Percentiles rank a stretch among this genome's conserved stretches.
Conservation (phyloP, 2,888 invertebrate genomes). For the Urechis unicinctus region DNA sequence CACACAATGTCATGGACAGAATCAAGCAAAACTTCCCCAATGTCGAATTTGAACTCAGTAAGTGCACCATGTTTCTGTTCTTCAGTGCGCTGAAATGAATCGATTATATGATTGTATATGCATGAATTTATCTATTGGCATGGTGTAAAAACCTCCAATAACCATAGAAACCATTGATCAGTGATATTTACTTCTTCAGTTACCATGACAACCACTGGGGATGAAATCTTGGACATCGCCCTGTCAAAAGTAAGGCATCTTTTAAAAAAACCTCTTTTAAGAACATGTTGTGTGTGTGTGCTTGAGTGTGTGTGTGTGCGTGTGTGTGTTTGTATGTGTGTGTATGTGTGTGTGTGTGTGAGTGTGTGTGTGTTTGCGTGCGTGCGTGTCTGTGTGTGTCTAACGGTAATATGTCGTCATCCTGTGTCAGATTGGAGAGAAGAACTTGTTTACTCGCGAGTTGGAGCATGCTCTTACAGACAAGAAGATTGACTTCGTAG, state of each 20-base stretch:
- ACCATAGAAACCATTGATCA: no score
- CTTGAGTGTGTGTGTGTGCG: no score
- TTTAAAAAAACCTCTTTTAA: no score
- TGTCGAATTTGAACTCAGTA: slow-evolving; percentile 77
- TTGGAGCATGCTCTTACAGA: slow-evolving; percentile 76
- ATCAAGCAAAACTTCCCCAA: slow-evolving; percentile 69
- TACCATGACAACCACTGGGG: slow-evolving; percentile 87
- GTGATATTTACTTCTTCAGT: slow-evolving; percentile 20
- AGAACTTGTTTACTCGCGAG: slow-evolving; percentile 90
- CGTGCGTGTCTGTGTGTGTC: no score
- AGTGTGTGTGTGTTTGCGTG: no score
- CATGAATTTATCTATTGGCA: no score
- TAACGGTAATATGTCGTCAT: no score
- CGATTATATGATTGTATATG: no score
- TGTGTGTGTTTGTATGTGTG: no score
- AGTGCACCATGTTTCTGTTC: not conserved
- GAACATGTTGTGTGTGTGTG: no score
- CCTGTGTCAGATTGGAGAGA: slow-evolving; percentile 77
- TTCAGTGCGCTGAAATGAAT: not conserved
- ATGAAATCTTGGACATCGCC: slow-evolving; percentile 80
- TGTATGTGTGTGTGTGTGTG: no score
- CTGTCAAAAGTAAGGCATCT: slow-evolving; percentile 72
- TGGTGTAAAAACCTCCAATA: no score
- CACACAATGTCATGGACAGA: slow-evolving; percentile 74
- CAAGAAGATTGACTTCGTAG: slow-evolving; percentile 75